These are phyloP conservation scores for Caenorhabditis briggsae DNA, from an alignment of 1,140 invertebrate genomes.

Conservation along the genomic window DNA sequence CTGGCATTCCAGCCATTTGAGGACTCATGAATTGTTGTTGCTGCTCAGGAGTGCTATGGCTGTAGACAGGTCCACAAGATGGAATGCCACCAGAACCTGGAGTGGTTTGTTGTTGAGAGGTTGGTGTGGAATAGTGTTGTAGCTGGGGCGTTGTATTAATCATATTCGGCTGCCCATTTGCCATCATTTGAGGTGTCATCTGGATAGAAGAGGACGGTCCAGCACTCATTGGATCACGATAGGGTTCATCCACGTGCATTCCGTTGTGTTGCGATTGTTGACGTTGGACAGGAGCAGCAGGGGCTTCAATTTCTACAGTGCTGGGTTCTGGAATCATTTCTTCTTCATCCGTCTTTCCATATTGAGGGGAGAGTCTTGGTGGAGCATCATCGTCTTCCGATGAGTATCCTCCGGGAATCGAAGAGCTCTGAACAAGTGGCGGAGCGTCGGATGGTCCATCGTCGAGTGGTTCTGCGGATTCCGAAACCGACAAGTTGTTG, in stretches of 20 bases:
- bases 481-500: background rate
- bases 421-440: background rate
- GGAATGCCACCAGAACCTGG: conserved; percentile 16
- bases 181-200: conserved; percentile 21
- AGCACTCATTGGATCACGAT: conserved; percentile 26
- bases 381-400: conserved; percentile 21
- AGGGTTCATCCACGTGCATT: background rate
- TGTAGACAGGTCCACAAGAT: conserved; percentile 11
- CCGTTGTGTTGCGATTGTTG: background rate
- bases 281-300: background rate
- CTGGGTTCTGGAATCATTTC: background rate
- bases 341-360: background rate
- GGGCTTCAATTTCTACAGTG: background rate
- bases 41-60: background rate
- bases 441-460: background rate
- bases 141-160: background rate
- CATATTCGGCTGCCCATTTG: background rate
- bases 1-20: conserved; percentile 39
- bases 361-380: conserved; percentile 8
- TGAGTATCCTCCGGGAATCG: background rate
- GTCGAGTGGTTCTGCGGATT: background rate
- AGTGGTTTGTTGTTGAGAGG: conserved; percentile 26
- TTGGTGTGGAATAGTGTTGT: conserved; percentile 25
- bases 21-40: conserved; percentile 49
- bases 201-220: background rate